These are phyloP conservation scores for Machaerirhynchus nigripectus DNA, from an alignment of 2,113 vertebrate species.

Conservation along the genomic window DNA sequence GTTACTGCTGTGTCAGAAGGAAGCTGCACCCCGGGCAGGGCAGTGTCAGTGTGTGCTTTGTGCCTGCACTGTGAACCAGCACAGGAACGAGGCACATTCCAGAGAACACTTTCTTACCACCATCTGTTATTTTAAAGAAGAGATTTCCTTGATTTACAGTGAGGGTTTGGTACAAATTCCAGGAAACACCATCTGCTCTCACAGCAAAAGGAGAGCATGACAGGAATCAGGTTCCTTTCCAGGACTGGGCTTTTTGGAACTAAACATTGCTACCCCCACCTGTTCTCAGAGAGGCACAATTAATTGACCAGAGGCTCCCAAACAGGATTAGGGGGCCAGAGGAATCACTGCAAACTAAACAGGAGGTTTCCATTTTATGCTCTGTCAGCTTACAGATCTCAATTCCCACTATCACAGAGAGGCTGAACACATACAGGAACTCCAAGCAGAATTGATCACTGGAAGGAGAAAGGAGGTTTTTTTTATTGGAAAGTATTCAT, in stretches of 20 bases:
- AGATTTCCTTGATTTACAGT: background rate
- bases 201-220: background rate
- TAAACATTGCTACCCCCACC: background rate
- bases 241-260: background rate
- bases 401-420: background rate
- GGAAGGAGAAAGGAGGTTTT: background rate
- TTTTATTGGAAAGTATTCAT: background rate
- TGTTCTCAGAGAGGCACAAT: background rate
- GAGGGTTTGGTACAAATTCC: background rate
- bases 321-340: background rate
- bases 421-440: background rate
- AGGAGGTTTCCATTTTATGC: conserved; percentile 6
- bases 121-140: background rate
- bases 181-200: background rate
- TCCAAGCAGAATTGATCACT: background rate
- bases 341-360: background rate
- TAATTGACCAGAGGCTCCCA: background rate
- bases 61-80: background rate
- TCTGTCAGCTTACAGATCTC: background rate
- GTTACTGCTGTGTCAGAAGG: accelerated
- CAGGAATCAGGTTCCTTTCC: background rate
- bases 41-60: accelerated
- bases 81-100: background rate
- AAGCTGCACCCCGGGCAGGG: background rate
- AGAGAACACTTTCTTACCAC: background rate